Evolutionary conservation across 2,888 invertebrate genomes (phyloP).

Genomic region (Lycophotia porphyrea): DNA sequence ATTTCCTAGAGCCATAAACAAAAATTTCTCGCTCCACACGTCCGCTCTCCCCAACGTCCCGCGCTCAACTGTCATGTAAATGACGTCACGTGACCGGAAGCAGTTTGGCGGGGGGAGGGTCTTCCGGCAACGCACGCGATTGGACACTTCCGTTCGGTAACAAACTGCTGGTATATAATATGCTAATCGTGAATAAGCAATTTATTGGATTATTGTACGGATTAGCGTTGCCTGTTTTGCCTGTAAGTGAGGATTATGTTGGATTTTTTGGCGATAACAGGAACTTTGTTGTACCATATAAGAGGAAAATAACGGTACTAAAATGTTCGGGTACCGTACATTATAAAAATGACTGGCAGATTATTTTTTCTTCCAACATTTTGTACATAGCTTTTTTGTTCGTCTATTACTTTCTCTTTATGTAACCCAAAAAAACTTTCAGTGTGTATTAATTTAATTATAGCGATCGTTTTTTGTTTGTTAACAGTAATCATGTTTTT

Average conservation of each 20-base stretch:
- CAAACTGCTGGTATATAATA: conserved; percentile 87
- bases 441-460: conserved; percentile 14
- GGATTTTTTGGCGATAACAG: conserved; percentile 52
- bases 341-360: neutral
- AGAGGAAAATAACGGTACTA: conserved; percentile 17
- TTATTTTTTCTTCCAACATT: neutral
- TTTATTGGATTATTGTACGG: conserved; percentile 86
- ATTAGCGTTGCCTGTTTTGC: conserved; percentile 74
- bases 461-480: neutral
- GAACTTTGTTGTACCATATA: conserved; percentile 28
- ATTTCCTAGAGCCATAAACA: conserved; percentile 81
- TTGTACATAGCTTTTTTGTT: neutral
- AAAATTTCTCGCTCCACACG: conserved; percentile 76
- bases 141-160: conserved; percentile 89
- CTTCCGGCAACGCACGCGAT: conserved; percentile 88
- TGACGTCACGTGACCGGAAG: conserved; percentile 90
- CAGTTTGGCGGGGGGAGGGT: conserved; percentile 85
- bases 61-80: conserved; percentile 87
- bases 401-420: conserved; percentile 7
- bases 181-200: conserved; percentile 89
- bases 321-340: conserved; percentile 11
- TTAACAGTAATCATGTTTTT: conserved; percentile 15
- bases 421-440: conserved; percentile 18
- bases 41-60: conserved; percentile 78
- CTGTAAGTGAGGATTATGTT: conserved; percentile 59